phyloP scores from a whole-genome alignment of 2,113 vertebrate genomes.

The Rhabdornis inornatus region DNA sequence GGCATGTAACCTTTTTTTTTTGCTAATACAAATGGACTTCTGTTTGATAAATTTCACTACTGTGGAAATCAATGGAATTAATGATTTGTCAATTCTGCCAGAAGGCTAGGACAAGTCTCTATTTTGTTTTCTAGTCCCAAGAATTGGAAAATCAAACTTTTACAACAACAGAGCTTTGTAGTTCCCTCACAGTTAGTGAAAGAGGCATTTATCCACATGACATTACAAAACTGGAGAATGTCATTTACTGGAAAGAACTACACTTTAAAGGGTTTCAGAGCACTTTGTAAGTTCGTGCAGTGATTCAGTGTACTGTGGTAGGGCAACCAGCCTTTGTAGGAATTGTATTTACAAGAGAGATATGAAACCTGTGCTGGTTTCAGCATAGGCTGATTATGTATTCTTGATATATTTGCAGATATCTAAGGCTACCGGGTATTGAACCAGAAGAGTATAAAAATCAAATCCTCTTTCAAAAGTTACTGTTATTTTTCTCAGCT shows the following conservation, averaged over 20 bases:
- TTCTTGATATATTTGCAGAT: conserved; percentile 14
- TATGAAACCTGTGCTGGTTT: neutral
- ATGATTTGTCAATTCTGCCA: conserved; percentile 62
- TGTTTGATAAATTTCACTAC: conserved; percentile 54
- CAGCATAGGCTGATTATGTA: neutral
- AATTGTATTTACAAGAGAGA: neutral
- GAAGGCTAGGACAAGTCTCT: conserved; percentile 52
- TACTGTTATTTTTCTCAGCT: conserved; percentile 56
- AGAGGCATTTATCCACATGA: neutral
- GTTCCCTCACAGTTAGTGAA: conserved; percentile 2
- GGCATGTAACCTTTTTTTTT: conserved; percentile 31
- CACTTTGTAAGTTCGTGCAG: neutral
- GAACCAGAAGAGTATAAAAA: conserved; percentile 36
- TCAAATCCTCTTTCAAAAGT: conserved; percentile 3
- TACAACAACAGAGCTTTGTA: conserved; percentile 19
- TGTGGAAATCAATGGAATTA: conserved; percentile 55
- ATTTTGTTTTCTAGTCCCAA: conserved; percentile 49
- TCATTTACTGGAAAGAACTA: neutral
- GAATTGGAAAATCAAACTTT: conserved; percentile 51
- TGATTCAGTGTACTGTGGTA: neutral
- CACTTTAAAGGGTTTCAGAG: neutral
- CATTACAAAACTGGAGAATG: neutral
- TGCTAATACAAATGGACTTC: conserved; percentile 48
- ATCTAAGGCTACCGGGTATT: neutral
- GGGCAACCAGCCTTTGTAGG: neutral